Conservation (phyloP, 2,113 vertebrate genomes). For the Bubo scandiacus region DNA sequence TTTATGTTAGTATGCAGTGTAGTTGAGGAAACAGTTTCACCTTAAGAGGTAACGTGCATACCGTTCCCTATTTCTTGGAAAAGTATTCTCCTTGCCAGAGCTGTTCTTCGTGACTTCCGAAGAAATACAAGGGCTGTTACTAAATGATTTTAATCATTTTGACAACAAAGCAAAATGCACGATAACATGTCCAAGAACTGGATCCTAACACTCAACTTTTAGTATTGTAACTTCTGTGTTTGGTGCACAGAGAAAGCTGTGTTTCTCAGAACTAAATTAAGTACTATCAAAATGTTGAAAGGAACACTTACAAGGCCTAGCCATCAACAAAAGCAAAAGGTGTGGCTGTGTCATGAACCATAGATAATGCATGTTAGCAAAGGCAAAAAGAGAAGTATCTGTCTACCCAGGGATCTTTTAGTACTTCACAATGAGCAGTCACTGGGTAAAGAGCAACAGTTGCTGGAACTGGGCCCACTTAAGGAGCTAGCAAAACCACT, state of each 20-base stretch:
- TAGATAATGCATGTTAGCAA: accelerated
- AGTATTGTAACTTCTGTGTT: background rate
- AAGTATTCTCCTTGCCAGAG: background rate
- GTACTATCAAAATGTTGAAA: background rate
- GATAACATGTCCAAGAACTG: background rate
- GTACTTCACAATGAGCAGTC: background rate
- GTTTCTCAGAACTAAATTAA: background rate
- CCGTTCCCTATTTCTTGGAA: background rate
- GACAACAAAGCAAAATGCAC: background rate
- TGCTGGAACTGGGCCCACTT: background rate
- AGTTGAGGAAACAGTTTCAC: background rate
- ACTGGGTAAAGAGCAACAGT: background rate
- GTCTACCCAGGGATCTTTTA: background rate
- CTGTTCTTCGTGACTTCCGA: background rate
- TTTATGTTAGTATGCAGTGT: accelerated
- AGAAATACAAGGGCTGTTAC: background rate
- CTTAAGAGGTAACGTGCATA: background rate
- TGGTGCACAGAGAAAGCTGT: background rate
- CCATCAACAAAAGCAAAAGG: background rate
- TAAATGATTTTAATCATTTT: background rate
- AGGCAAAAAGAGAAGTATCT: background rate
- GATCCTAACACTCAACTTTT: background rate
- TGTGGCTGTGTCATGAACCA: background rate
- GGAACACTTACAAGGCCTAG: background rate
- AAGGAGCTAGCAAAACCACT: background rate